Evolutionary conservation across 2,888 invertebrate species (phyloP), one percentile per base, ranked within the genome.

Genomic region (Yponomeuta plumbellus): DNA sequence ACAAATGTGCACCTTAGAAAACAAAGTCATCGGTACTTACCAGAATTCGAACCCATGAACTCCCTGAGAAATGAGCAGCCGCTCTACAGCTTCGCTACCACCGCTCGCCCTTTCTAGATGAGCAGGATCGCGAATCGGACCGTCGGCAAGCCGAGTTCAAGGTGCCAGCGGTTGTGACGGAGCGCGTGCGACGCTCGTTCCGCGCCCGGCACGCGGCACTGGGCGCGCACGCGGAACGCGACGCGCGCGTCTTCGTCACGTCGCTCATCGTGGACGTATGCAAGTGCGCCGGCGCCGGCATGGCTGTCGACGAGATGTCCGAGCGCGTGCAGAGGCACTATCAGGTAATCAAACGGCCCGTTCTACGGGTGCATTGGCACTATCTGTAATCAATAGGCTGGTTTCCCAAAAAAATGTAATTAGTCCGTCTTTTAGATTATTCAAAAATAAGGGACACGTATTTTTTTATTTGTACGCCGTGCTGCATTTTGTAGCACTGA

Each of bases 261-360:
- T 83, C 89, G n/a, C 93, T 95, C 75, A 93, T 94, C 66, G 88
- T 88, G 70, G 94, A 94, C 75, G 92, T 95, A 61, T 84, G 93
- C 52, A 92, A 92, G 72, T 92, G 92, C 72, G 89, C 93, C 58
- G 92, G 92, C 69, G 82, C 89, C 0, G 17, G 17, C 17, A 92
- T 94, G 80, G 88, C 92, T 11, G 94, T 97, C 2, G 98, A 98
- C 68, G 97, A 98, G 71, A 85, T 98, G 44, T 97, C 98, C 0
- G 98, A 98, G 78, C 89, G 95, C 62, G 96, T 97, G 40, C 98
- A 99, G 86, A 96, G 96, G 76, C 97, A 97, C 79, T 99, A 99
- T 84, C 95, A 95, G 85, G 92, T 93, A 34, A 34, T 26, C 26
- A 26, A 26, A 4, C 26, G 5, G 26, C 26, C 26, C 26, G 26